phyloP scores from a whole-genome alignment of 2,888 invertebrate species.

The Philereme vetulata region DNA sequence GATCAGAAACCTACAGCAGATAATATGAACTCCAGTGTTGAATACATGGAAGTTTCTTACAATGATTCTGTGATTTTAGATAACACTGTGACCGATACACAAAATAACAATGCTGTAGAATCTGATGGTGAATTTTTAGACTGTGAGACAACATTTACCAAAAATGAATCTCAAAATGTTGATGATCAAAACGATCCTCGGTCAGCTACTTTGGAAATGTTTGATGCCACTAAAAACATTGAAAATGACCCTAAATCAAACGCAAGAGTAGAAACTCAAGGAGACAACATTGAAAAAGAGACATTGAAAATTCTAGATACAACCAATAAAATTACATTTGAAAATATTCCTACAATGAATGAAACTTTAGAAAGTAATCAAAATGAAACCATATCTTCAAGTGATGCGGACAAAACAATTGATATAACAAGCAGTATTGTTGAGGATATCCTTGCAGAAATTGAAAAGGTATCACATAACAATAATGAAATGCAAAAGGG shows the following conservation, averaged over 20 bases:
- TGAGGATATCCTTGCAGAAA: not conserved
- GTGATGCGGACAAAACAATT: slow-evolving; percentile 6
- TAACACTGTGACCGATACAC: slow-evolving; percentile 48
- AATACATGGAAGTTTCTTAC: slow-evolving; percentile 70
- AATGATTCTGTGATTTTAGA: slow-evolving; percentile 57
- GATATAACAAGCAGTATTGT: not conserved
- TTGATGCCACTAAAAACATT: slow-evolving; percentile 5
- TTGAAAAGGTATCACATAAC: not conserved
- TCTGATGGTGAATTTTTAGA: slow-evolving; percentile 76
- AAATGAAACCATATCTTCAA: not conserved
- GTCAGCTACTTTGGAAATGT: slow-evolving; percentile 1
- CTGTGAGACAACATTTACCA: slow-evolving; percentile 73
- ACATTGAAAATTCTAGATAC: not conserved
- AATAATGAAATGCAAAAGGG: not conserved
- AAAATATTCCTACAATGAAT: not conserved
- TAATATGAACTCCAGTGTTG: slow-evolving; percentile 54
- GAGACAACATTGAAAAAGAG: not conserved
- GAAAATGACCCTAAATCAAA: slow-evolving; percentile 10
- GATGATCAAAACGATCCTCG: slow-evolving; percentile 1
- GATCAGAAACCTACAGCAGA: slow-evolving; percentile 24
- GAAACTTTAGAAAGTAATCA: not conserved
- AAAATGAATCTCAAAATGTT: slow-evolving; percentile 48
- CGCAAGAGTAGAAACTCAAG: not conserved
- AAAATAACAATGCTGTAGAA: slow-evolving; percentile 45
- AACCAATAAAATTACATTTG: not conserved